These are phyloP conservation scores for Nomada goodeniana DNA, from an alignment of 2,888 invertebrate genomes.

Conservation along the genomic window DNA sequence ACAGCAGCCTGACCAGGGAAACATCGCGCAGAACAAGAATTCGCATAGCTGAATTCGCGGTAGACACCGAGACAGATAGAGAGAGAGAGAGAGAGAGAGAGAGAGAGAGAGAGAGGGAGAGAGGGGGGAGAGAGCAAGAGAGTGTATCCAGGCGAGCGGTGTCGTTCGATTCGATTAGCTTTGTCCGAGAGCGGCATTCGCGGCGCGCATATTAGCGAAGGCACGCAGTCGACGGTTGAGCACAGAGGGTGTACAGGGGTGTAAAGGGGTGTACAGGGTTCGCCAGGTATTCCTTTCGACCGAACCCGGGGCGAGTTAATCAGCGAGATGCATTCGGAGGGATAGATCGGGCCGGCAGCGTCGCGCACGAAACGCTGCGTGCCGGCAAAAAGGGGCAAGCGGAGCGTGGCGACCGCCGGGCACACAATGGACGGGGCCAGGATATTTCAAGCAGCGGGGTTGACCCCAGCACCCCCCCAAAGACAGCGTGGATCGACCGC, in stretches of 20 bases:
- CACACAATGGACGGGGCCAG: conserved; percentile 33
- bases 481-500: conserved; percentile 34
- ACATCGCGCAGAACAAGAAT: conserved; percentile 31
- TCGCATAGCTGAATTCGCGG: conserved; percentile 36
- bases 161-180: conserved; percentile 73
- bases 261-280: conserved; percentile 44
- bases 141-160: conserved; percentile 59
- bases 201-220: conserved; percentile 71
- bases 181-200: conserved; percentile 70
- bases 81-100: conserved; percentile 20
- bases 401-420: conserved; percentile 36
- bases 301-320: conserved; percentile 73
- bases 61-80: not conserved
- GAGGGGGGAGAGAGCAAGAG: conserved; percentile 13
- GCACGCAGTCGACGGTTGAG: conserved; percentile 60
- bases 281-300: conserved; percentile 70
- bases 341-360: conserved; percentile 32
- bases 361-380: conserved; percentile 44
- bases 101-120: conserved; percentile 9
- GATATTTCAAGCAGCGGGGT: conserved; percentile 49
- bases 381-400: conserved; percentile 48
- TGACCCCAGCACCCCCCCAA: conserved; percentile 20
- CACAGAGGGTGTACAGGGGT: not conserved
- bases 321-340: conserved; percentile 75
- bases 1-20: not conserved